These are phyloP conservation scores for Eupsilia transversa DNA, from an alignment of 2,888 invertebrate genomes.

Conservation along the genomic window DNA sequence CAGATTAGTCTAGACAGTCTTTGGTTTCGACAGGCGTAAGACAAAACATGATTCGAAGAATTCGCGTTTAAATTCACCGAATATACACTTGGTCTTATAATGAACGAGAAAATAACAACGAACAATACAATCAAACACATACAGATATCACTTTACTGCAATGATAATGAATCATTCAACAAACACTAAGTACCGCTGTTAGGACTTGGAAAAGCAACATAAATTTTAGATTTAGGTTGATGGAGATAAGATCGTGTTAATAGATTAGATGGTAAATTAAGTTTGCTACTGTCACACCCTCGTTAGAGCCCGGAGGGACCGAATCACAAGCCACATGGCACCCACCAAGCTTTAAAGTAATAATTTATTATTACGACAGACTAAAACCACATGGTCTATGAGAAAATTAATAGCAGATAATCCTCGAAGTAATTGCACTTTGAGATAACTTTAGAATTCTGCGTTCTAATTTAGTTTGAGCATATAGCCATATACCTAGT, in stretches of 20 bases:
- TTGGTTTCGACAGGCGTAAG: slow-evolving; percentile 2
- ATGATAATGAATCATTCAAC: slow-evolving; percentile 12
- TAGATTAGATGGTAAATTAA: slow-evolving; percentile 80
- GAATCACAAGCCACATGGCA: slow-evolving; percentile 75
- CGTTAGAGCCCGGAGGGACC: slow-evolving; percentile 70
- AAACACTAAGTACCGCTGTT: slow-evolving; percentile 15
- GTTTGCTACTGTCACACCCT: slow-evolving; percentile 82
- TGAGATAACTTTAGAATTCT: slow-evolving; percentile 52
- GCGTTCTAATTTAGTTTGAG: slow-evolving; percentile 46
- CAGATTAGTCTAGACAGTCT: slow-evolving; percentile 25
- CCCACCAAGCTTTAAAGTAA: slow-evolving; percentile 71
- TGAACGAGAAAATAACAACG: background rate
- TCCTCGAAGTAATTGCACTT: slow-evolving; percentile 69
- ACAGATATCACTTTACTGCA: background rate
- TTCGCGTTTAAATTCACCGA: slow-evolving; percentile 5
- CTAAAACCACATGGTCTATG: slow-evolving; percentile 72
- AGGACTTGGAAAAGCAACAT: slow-evolving; percentile 51
- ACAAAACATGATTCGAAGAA: slow-evolving; percentile 17
- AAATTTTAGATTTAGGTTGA: slow-evolving; percentile 69
- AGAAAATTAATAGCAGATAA: slow-evolving; percentile 75
- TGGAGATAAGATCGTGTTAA: slow-evolving; percentile 76
- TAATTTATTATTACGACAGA: slow-evolving; percentile 76
- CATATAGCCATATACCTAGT: slow-evolving; percentile 8
- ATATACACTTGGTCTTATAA: slow-evolving; percentile 3
- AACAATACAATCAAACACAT: background rate